These are phyloP conservation scores for Amniataba percoides DNA, from an alignment of 2,797 vertebrate species.

Conservation along the genomic window DNA sequence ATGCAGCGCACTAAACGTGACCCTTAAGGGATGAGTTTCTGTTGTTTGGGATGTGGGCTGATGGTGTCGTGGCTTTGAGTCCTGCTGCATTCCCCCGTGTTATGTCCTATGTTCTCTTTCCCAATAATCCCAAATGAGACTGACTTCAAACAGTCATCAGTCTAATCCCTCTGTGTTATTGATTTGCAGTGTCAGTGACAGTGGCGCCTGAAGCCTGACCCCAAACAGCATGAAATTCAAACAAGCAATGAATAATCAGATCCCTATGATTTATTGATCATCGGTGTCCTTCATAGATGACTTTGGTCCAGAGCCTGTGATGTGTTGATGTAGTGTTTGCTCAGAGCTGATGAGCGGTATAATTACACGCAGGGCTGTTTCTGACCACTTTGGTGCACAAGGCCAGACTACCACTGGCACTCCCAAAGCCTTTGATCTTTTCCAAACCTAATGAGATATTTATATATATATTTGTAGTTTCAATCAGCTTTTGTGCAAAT, in stretches of 20 bases:
- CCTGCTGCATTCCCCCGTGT: constrained; percentile 6
- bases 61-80: constrained; percentile 8
- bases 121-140: constrained; percentile 39
- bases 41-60: background rate
- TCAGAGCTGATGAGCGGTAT: constrained; percentile 38
- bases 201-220: constrained; percentile 35
- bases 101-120: constrained; percentile 14
- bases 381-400: background rate
- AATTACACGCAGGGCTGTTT: constrained; percentile 18
- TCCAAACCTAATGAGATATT: constrained; percentile 23
- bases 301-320: constrained; percentile 54
- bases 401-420: background rate
- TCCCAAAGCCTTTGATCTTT: constrained; percentile 1
- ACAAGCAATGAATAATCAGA: constrained; percentile 39
- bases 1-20: background rate
- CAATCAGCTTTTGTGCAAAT: background rate
- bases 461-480: constrained; percentile 1
- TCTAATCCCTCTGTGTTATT: constrained; percentile 48
- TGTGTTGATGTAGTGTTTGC: constrained; percentile 52
- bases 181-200: constrained; percentile 45
- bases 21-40: background rate
- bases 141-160: constrained; percentile 40
- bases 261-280: constrained; percentile 63
- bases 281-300: constrained; percentile 55
- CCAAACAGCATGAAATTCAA: constrained; percentile 48